Percentiles rank a stretch among this genome's conserved stretches.
phyloP scores from a whole-genome alignment of 2,888 invertebrate genomes.

The Caenorhabditis sulstoni region DNA sequence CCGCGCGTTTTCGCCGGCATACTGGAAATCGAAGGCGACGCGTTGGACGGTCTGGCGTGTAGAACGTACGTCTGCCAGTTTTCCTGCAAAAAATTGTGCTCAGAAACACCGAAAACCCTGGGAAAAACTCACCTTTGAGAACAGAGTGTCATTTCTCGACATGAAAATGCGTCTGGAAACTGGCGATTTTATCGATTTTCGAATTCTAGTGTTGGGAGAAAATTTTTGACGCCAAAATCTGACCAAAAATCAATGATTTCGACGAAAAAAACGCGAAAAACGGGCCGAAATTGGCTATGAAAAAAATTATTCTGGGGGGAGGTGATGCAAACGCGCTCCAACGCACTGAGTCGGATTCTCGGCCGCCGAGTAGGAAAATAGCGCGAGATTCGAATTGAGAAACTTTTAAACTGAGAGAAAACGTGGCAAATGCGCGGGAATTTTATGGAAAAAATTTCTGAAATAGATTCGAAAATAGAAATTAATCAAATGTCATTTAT shows the following conservation, averaged over 20 bases:
- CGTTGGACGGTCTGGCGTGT: slow-evolving; percentile 21
- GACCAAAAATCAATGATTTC: background rate
- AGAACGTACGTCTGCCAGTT: slow-evolving; percentile 37
- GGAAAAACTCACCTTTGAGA: slow-evolving; percentile 20
- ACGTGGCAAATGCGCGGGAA: background rate
- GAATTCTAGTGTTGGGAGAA: background rate
- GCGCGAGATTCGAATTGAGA: slow-evolving; percentile 12
- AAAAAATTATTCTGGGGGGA: background rate
- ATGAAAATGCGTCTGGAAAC: slow-evolving; percentile 10
- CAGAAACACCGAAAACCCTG: background rate
- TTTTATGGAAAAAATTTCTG: too few relatives aligned
- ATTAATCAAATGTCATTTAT: too few relatives aligned
- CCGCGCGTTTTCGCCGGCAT: too few relatives aligned
- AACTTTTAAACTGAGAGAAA: background rate
- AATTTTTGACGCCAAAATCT: background rate
- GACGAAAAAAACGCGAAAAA: slow-evolving; percentile 2
- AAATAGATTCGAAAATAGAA: too few relatives aligned
- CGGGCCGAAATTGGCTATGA: background rate
- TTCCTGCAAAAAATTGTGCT: slow-evolving; percentile 21
- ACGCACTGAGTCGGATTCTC: background rate
- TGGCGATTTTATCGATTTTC: background rate
- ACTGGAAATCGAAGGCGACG: too few relatives aligned
- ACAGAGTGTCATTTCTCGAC: slow-evolving; percentile 29
- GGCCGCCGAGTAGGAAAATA: background rate
- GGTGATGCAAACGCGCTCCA: slow-evolving; percentile 32